Percentiles rank a stretch among this genome's conserved stretches.
phyloP scores from a whole-genome alignment of 2,888 invertebrate species.

The Drosophila nigritarsus region DNA sequence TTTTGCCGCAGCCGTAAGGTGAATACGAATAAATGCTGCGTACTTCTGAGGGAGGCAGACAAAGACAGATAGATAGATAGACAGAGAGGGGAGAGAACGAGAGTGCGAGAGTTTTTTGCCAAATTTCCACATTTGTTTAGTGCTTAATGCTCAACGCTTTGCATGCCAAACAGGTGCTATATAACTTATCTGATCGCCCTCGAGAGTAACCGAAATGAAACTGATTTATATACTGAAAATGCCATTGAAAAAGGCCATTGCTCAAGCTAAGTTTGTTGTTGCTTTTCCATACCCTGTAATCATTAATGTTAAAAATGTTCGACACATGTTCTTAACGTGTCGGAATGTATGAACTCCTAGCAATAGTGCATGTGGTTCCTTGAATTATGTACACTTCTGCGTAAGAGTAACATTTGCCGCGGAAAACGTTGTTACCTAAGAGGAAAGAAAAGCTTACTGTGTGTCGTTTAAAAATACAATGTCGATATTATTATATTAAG shows the following conservation, averaged over 20 bases:
- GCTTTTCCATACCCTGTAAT: conserved; percentile 4
- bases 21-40: conserved; percentile 54
- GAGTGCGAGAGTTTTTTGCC: conserved; percentile 29
- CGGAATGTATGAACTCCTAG: neutral
- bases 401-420: neutral
- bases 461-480: neutral
- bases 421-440: neutral
- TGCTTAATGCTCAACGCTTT: conserved; percentile 65
- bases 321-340: neutral
- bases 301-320: neutral
- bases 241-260: conserved; percentile 39
- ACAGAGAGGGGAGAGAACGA: neutral
- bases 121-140: conserved; percentile 72
- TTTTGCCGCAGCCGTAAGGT: conserved; percentile 64
- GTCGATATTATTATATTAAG: neutral
- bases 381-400: neutral
- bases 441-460: neutral
- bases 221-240: conserved; percentile 71
- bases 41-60: conserved; percentile 12
- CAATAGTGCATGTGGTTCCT: neutral
- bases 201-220: conserved; percentile 43
- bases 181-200: conserved; percentile 70
- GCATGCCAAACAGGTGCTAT: conserved; percentile 77
- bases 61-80: neutral
- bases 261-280: conserved; percentile 37